Percentiles rank a stretch among this genome's conserved stretches.
These are phyloP conservation scores for Caenorhabditis imperialis DNA, from an alignment of 2,888 invertebrate genomes.

Conservation along the genomic window DNA sequence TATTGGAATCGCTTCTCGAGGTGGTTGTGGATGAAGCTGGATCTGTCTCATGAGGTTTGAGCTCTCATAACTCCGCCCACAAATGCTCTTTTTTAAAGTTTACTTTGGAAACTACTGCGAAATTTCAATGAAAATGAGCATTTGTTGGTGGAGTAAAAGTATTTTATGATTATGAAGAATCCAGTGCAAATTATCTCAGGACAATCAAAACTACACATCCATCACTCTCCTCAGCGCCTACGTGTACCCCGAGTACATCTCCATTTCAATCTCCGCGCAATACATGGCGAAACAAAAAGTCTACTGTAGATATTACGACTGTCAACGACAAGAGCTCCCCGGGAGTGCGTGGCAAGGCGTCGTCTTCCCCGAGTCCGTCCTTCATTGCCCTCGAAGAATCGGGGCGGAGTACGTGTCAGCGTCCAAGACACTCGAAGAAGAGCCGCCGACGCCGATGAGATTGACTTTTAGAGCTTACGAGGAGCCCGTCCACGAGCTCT, in stretches of 20 bases:
- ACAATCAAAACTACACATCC: slow-evolving; percentile 30
- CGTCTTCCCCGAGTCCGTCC: slow-evolving; percentile 17
- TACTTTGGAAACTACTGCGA: not conserved
- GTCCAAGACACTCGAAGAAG: not conserved
- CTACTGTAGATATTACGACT: slow-evolving; percentile 26
- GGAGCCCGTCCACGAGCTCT: slow-evolving; percentile 13
- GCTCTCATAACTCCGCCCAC: not conserved
- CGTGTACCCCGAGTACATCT: slow-evolving; percentile 33
- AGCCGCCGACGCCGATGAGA: slow-evolving; percentile 8
- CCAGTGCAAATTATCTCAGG: no score
- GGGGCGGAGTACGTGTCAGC: slow-evolving; percentile 29
- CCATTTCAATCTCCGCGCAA: slow-evolving; percentile 27
- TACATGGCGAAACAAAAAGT: slow-evolving; percentile 15
- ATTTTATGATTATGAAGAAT: no score
- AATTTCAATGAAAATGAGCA: no score
- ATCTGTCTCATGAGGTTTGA: slow-evolving; percentile 21
- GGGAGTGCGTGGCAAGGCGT: slow-evolving; percentile 1
- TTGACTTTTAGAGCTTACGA: slow-evolving; percentile 12
- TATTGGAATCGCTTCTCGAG: slow-evolving; percentile 2
- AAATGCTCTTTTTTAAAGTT: not conserved
- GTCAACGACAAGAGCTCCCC: slow-evolving; percentile 7
- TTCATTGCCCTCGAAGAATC: slow-evolving; percentile 19
- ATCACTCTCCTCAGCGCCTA: slow-evolving; percentile 14
- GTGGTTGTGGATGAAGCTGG: slow-evolving; percentile 31
- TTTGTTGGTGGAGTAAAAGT: no score